Evolutionary conservation across 2,113 vertebrate species (phyloP), one percentile per base, ranked within the genome.

Genomic region (Cavia porcellus): DNA sequence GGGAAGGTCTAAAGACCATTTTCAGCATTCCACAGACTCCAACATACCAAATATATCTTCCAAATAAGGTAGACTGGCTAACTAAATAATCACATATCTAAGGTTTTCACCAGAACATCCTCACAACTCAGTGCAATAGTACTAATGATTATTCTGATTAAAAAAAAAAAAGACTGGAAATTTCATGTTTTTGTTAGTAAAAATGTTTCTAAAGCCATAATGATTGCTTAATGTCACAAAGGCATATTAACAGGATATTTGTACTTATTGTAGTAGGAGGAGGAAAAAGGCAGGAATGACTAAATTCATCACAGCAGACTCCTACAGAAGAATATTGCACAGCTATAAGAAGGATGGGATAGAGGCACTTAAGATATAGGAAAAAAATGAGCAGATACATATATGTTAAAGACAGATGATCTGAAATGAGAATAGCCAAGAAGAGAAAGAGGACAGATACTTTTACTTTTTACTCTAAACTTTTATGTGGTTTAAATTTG

Each of bases 21-120:
- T 86, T 64, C 70, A 90, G 80, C 83, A 94, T 91, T 93, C 82
- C 86, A 93, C 83, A 86, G 45, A 64, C 47, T 64, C 84, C 83
- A n/a, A 64, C 9, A 28, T 72, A 87, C 35, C 81, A 87, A 72
- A 42, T 75, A 32, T 35, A 72, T 70, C 38, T 92, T 47, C 45
- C 12, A 90, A 52, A 90, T 85, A 82, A 90, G 32, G 68, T n/a
- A 42, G 50, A 86, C 57, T 93, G n/a, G 45, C 68, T 83, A 87
- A 90, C 17, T 55, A 89, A 68, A 62, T 72, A 89, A 70, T 24
- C 35, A 19, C 50, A 82, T 94, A 52, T 61, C 74, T 92, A 80
- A 86, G 42, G 28, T 89, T 83, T 80, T 42, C 30, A 47, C 66
- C 66, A 86, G 25, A 75, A 83, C 82, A 42, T 74, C 66, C 90